Conservation (phyloP, 2,888 invertebrate species). For the Andrena hattorfiana region DNA sequence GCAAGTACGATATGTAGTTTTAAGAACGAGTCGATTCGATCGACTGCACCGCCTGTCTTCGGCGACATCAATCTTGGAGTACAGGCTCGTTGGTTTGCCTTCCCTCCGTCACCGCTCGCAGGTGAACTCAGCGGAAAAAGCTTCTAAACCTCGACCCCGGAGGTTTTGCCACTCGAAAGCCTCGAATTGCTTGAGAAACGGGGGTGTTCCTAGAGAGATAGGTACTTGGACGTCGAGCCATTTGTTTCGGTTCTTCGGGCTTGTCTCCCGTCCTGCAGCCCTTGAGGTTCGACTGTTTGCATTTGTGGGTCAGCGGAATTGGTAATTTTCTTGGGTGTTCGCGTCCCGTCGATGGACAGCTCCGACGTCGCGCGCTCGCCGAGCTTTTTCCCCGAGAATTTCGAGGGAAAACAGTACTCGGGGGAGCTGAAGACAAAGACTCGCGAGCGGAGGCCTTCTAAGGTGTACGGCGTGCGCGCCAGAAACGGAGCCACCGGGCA, state of each 20-base stretch:
- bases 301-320: neutral
- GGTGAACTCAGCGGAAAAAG: conserved; percentile 43
- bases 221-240: conserved; percentile 6
- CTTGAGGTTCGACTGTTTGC: neutral
- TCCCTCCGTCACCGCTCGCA: neutral
- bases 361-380: neutral
- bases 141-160: conserved; percentile 18
- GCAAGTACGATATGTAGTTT: conserved; percentile 21
- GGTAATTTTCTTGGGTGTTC: conserved; percentile 16
- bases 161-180: conserved; percentile 62
- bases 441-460: conserved; percentile 77
- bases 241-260: conserved; percentile 34
- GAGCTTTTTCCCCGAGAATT: conserved; percentile 49
- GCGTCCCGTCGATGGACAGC: conserved; percentile 21
- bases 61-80: conserved; percentile 63
- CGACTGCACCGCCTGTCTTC: conserved; percentile 31
- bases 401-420: conserved; percentile 49
- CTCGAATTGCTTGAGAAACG: conserved; percentile 2
- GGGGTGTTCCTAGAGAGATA: conserved; percentile 32
- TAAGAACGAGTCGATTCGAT: conserved; percentile 42
- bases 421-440: conserved; percentile 58
- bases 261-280: conserved; percentile 14
- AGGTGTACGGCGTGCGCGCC: conserved; percentile 75
- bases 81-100: conserved; percentile 45
- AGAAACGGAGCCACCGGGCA: conserved; percentile 78